phyloP scores from a whole-genome alignment of 2,797 vertebrate species.

The Sebastes kiyomatsui region DNA sequence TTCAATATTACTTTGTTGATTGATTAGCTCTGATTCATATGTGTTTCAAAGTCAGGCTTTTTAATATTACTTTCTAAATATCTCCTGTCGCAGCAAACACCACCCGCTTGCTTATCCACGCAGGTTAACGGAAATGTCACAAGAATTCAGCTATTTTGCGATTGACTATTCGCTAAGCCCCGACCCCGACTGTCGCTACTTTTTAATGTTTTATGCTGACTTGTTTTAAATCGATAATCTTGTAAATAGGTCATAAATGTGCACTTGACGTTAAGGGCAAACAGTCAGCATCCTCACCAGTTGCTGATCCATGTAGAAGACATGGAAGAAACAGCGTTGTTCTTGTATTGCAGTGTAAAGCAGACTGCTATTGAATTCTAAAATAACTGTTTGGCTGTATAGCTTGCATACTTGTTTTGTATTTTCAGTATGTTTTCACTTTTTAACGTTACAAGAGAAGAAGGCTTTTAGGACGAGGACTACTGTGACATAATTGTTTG shows the following conservation, averaged over 20 bases:
- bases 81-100: background rate
- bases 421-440: background rate
- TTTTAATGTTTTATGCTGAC: background rate
- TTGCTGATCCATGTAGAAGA: background rate
- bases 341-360: background rate
- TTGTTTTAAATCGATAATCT: background rate
- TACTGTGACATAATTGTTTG: background rate
- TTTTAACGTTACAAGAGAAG: too few species aligned
- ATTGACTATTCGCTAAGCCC: background rate
- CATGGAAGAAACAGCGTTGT: background rate
- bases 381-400: too few species aligned
- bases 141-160: background rate
- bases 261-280: background rate
- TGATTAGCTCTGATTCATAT: background rate
- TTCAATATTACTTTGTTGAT: background rate
- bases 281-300: background rate
- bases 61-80: background rate
- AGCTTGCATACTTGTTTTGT: background rate
- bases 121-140: conserved; percentile 2
- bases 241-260: background rate
- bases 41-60: background rate
- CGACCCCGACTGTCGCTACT: background rate
- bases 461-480: background rate
- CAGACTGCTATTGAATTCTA: background rate
- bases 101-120: background rate